Evolutionary conservation across 2,113 vertebrate species (phyloP), one percentile per base, ranked within the genome.

Genomic region (Steatornis caripensis): DNA sequence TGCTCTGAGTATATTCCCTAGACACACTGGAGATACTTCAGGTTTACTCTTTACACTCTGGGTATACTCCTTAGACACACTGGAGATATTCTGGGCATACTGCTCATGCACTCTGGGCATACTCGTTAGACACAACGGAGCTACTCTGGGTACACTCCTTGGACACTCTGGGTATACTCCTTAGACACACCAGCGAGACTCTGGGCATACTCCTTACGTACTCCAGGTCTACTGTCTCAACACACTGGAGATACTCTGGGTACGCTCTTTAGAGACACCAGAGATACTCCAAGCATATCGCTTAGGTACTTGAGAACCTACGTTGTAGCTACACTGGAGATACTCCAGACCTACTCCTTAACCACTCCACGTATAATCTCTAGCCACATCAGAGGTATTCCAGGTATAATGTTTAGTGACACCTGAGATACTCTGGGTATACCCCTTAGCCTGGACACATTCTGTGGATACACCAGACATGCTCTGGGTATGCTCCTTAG

Each of bases 101-200:
- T 32, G n/a, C n/a, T n/a, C n/a, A n/a, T n/a, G n/a, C n/a, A n/a
- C 27, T 72, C n/a, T 15, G 9, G 36, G 24, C 5, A 6, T 21
- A 9, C 41, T 32, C 32, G 23, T 21, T 1, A 1, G 21, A 32
- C 15, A n/a, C 29, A 5, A 4, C 0, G 0, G 68, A 36, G 51
- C 23, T 36, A 41, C 80, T 77, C n/a, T 2, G 19, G 37, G 37
- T 9, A 6, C 14, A 23, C 49, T 71, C 55, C 8, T 27, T 4
- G 15, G 15, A 72, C 18, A 29, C 37, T n/a, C 49, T 2, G 16
- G 30, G 45, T 3, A 23, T 26, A 15, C 60, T 61, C 39, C 18
- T 23, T 1, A 2, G 61, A 2, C 51, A 32, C 41, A 13, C 51
- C n/a, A 5, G 77, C 14, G n/a, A 37, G 20, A 39, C 66, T 70